Percentiles rank a stretch among this genome's conserved stretches.
Evolutionary conservation across 1,140 invertebrate species (phyloP).

Genomic region (Chironomus tepperi): DNA sequence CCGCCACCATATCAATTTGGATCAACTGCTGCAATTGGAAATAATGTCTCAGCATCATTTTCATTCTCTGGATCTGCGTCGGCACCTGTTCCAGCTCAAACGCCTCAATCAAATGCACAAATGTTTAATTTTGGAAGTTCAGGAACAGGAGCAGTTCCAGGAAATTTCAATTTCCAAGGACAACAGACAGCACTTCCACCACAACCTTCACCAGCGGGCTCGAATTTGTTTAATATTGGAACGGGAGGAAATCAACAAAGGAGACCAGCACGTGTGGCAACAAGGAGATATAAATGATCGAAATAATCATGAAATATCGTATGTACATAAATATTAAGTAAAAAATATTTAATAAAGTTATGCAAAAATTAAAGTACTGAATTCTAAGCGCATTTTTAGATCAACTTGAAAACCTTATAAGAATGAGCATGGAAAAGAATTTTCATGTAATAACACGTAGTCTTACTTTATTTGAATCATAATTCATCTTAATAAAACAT

Average conservation of each 20-base stretch:
- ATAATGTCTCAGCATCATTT: neutral
- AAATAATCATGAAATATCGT: neutral
- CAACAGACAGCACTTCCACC: neutral
- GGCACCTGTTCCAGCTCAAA: neutral
- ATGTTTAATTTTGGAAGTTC: neutral
- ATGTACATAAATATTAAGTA: neutral
- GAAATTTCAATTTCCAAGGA: neutral
- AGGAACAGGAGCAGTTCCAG: neutral
- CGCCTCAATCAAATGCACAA: neutral
- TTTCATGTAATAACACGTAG: too few relatives aligned
- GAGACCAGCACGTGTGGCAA: neutral
- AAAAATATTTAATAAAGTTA: slow-evolving; percentile 7
- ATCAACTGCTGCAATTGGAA: neutral
- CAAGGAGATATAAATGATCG: neutral
- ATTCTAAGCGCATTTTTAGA: neutral
- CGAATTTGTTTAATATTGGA: neutral
- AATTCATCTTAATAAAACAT: neutral
- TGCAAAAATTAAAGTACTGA: neutral
- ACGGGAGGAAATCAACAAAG: neutral
- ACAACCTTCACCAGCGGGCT: neutral
- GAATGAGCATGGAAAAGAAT: too few relatives aligned
- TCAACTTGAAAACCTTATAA: too few relatives aligned
- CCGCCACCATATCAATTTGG: slow-evolving; percentile 13
- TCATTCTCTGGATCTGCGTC: neutral
- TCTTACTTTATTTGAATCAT: too few relatives aligned